A percentile compares a stretch with the other conserved stretches of the same genome.
Conservation (phyloP, 2,797 vertebrate species). For the Tachyglossus aculeatus region DNA sequence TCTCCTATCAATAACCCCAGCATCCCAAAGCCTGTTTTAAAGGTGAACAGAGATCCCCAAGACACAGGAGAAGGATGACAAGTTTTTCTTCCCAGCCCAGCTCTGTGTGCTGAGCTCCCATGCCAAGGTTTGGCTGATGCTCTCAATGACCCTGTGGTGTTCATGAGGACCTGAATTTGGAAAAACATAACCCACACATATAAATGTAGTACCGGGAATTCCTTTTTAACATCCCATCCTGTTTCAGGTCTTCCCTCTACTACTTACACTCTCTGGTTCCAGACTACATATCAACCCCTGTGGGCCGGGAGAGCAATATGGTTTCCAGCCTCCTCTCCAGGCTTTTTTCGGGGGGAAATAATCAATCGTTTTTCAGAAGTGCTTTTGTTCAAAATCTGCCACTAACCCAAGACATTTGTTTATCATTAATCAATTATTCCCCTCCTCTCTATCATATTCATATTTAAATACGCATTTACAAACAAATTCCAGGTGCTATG, state of each 20-base stretch:
- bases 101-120: neutral
- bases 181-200: neutral
- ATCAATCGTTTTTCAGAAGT: too few relatives aligned
- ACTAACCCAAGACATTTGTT: too few relatives aligned
- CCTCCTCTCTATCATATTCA: too few relatives aligned
- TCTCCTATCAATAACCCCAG: neutral
- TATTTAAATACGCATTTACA: too few relatives aligned
- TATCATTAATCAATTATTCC: too few relatives aligned
- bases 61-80: too few relatives aligned
- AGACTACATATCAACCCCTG: slow-evolving; percentile 1
- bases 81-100: neutral
- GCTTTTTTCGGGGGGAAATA: too few relatives aligned
- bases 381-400: too few relatives aligned
- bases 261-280: slow-evolving; percentile 13
- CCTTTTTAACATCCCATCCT: neutral
- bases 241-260: neutral
- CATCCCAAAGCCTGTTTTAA: neutral
- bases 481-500: too few relatives aligned
- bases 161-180: too few relatives aligned
- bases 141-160: slow-evolving; percentile 14
- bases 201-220: too few relatives aligned
- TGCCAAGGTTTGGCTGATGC: neutral
- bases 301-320: neutral
- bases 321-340: neutral
- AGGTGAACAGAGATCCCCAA: too few relatives aligned